These are phyloP conservation scores for Paramisgurnus dabryanus DNA, from an alignment of 2,113 vertebrate species.

Conservation along the genomic window DNA sequence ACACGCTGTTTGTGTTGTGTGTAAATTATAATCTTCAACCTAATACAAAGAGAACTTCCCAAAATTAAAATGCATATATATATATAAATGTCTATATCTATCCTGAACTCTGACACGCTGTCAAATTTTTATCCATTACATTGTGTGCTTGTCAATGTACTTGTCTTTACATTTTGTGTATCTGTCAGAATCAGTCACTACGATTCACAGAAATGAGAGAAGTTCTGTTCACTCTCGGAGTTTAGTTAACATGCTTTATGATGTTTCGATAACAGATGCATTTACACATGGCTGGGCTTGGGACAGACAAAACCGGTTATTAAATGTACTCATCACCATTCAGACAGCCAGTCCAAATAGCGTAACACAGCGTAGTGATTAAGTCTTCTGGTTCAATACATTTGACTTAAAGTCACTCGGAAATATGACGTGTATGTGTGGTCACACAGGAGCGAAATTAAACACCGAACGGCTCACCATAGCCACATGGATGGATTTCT, in stretches of 20 bases:
- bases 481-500: constrained; percentile 69
- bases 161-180: constrained; percentile 28
- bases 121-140: constrained; percentile 23
- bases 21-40: constrained; percentile 58
- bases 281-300: constrained; percentile 53
- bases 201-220: not conserved
- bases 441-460: constrained; percentile 32
- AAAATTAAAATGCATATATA: constrained; percentile 45
- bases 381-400: constrained; percentile 51
- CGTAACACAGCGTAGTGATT: constrained; percentile 17
- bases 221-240: too few species aligned
- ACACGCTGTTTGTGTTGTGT: constrained; percentile 59
- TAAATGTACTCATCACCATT: constrained; percentile 38
- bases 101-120: constrained; percentile 4
- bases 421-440: too few species aligned
- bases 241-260: constrained; percentile 41
- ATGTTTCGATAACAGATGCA: constrained; percentile 52
- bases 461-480: constrained; percentile 48
- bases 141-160: constrained; percentile 33
- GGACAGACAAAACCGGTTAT: constrained; percentile 26
- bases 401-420: constrained; percentile 56
- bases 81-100: constrained; percentile 49
- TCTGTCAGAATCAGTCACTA: not conserved
- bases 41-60: constrained; percentile 50
- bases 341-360: constrained; percentile 26